Evolutionary conservation across 2,113 vertebrate species (phyloP).

Genomic region (Struthidea cinerea): DNA sequence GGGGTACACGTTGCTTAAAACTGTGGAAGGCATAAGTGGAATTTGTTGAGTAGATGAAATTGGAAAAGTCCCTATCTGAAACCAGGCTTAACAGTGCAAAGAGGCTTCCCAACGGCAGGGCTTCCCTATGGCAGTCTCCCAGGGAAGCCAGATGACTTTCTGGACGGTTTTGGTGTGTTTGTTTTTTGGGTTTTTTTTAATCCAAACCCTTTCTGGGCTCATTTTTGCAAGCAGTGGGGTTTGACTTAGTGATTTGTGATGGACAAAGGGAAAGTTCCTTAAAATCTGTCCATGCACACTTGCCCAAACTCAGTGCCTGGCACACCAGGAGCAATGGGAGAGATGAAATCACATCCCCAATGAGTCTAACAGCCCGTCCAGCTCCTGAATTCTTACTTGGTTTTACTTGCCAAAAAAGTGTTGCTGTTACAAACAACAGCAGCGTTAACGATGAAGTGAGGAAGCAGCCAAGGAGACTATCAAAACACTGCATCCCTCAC

Average conservation of each 20-base stretch:
- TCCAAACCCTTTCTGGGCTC: neutral
- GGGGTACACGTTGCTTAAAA: neutral
- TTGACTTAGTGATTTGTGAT: neutral
- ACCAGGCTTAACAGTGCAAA: neutral
- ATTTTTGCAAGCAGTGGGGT: neutral
- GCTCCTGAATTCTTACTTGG: neutral
- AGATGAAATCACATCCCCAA: neutral
- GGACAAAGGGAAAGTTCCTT: neutral
- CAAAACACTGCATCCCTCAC: neutral
- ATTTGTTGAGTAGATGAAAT: neutral
- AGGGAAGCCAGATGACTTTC: neutral
- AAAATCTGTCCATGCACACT: neutral
- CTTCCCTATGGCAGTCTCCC: neutral
- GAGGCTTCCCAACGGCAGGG: fast-evolving
- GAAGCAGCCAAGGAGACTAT: neutral
- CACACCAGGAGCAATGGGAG: neutral
- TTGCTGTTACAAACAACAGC: slow-evolving; percentile 38
- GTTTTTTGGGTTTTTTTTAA: fast-evolving
- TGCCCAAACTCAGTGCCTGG: neutral
- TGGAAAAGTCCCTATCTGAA: neutral
- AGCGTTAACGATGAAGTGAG: neutral
- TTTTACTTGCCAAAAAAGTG: neutral
- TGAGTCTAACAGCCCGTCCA: fast-evolving
- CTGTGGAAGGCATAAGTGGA: neutral
- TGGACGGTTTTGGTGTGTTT: neutral